Conservation (phyloP, 2,797 vertebrate genomes). For the Salarias fasciatus region DNA sequence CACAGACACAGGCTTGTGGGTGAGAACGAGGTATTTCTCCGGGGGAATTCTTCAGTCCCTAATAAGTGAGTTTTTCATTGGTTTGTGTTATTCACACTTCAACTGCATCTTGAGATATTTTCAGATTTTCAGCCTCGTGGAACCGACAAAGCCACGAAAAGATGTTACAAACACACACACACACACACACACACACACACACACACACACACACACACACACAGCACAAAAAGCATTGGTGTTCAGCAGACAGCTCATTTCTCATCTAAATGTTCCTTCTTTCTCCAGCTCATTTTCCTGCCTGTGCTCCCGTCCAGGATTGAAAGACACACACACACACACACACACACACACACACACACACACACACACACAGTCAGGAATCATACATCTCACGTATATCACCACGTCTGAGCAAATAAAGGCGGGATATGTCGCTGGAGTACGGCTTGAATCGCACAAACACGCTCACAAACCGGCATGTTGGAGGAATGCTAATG, state of each 20-base stretch:
- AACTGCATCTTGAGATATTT: conserved; percentile 29
- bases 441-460: neutral
- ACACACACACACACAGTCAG: no score
- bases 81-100: conserved; percentile 40
- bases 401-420: conserved; percentile 10
- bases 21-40: conserved; percentile 37
- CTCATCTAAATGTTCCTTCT: conserved; percentile 28
- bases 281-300: conserved; percentile 28
- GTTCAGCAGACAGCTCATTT: conserved; percentile 35
- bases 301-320: conserved; percentile 5
- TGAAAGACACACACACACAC: neutral
- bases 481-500: conserved; percentile 10
- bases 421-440: conserved; percentile 1
- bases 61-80: conserved; percentile 37
- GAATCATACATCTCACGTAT: conserved; percentile 1
- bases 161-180: neutral
- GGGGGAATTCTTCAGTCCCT: conserved; percentile 19
- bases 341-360: no score
- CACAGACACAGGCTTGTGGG: conserved; percentile 16
- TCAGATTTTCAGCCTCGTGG: conserved; percentile 18
- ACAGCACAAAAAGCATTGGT: conserved; percentile 1
- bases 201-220: no score
- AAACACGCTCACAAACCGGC: neutral
- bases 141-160: conserved; percentile 8
- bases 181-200: neutral